Conservation (phyloP, 2,797 vertebrate species). For the Bovichtus diacanthus region DNA sequence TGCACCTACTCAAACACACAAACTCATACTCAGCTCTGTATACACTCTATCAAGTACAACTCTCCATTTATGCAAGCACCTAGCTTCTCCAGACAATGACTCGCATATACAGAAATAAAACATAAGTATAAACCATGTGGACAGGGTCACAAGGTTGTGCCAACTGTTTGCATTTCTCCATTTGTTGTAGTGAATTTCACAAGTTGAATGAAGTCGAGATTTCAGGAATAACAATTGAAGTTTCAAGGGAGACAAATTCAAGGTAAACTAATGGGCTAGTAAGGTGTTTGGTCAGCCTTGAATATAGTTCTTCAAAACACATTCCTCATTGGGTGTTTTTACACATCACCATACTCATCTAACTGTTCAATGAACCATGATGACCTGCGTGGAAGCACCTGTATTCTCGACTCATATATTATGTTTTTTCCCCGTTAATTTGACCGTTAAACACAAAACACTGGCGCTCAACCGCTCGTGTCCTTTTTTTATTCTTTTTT, state of each 20-base stretch:
- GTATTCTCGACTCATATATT: background rate
- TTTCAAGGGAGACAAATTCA: background rate
- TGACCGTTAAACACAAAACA: background rate
- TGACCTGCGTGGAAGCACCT: background rate
- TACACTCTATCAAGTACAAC: slow-evolving; percentile 24
- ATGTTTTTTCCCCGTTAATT: background rate
- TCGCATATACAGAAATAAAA: slow-evolving; percentile 51
- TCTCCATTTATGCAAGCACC: slow-evolving; percentile 10
- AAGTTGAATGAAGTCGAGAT: background rate
- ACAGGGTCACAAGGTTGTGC: slow-evolving; percentile 21
- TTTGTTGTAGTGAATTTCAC: background rate
- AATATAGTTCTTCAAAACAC: background rate
- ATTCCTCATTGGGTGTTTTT: background rate
- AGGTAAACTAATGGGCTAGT: background rate
- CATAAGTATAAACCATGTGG: slow-evolving; percentile 15
- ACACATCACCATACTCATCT: background rate
- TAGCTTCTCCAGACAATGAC: slow-evolving; percentile 44
- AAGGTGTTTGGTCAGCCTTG: background rate
- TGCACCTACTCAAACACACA: slow-evolving; percentile 1
- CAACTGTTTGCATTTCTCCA: background rate
- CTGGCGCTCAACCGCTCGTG: too few relatives aligned
- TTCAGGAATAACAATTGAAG: background rate
- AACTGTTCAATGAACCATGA: background rate
- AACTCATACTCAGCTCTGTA: background rate
- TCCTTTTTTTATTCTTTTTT: too few relatives aligned